A percentile compares a stretch with the other conserved stretches of the same genome.
Evolutionary conservation across 2,113 vertebrate genomes (phyloP).

Genomic region (Erinaceus europaeus): DNA sequence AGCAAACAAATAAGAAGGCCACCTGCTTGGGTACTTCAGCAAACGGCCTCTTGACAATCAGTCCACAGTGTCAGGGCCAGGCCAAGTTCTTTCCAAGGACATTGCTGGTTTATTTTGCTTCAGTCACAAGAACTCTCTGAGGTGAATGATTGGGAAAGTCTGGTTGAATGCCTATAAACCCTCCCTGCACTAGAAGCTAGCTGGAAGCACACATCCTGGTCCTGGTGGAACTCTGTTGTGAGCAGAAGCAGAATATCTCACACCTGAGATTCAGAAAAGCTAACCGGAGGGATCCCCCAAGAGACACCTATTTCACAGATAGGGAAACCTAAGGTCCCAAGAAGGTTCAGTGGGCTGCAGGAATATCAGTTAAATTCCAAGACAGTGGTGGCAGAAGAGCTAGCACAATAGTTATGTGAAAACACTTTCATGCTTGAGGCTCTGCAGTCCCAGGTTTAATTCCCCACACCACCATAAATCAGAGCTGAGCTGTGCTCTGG

Average conservation of each 20-base stretch:
- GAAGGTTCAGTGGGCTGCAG: background rate
- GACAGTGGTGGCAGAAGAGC: too few species aligned
- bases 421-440: too few species aligned
- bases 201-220: background rate
- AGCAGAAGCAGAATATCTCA: too few species aligned
- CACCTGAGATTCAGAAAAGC: background rate
- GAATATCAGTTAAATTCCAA: too few species aligned
- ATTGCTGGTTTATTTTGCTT: background rate
- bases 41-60: background rate
- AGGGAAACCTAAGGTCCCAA: background rate
- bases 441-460: too few species aligned
- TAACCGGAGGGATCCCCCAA: background rate
- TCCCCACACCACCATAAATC: too few species aligned
- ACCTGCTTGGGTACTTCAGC: background rate
- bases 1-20: background rate
- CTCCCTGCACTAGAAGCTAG: background rate
- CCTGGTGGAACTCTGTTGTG: too few species aligned
- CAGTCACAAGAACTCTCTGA: background rate
- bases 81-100: background rate
- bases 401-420: too few species aligned
- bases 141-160: background rate
- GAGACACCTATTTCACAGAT: background rate
- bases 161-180: background rate
- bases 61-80: fast-evolving
- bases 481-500: too few species aligned